phyloP scores from a whole-genome alignment of 2,113 vertebrate genomes.

The Maccullochella peelii region DNA sequence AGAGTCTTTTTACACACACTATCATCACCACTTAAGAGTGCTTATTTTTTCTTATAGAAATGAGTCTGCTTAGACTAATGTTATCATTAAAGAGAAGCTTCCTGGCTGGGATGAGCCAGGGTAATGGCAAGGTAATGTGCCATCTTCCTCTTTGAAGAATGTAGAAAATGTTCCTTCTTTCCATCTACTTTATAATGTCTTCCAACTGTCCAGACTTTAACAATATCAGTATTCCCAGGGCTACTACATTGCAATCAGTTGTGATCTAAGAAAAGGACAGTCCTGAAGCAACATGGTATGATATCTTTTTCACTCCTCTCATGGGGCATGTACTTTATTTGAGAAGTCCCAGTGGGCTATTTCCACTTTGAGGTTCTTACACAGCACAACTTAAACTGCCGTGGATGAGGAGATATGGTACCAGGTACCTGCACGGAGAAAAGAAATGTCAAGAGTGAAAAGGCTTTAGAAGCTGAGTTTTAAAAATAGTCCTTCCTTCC shows the following conservation, averaged over 20 bases:
- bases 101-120: neutral
- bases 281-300: constrained; percentile 2
- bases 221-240: constrained; percentile 18
- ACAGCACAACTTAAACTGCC: constrained; percentile 38
- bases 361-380: constrained; percentile 32
- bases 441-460: constrained; percentile 62
- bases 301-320: constrained; percentile 24
- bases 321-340: constrained; percentile 33
- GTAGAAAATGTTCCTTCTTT: constrained; percentile 12
- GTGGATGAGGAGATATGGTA: neutral
- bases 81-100: neutral
- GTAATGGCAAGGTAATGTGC: neutral
- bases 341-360: constrained; percentile 26
- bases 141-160: constrained; percentile 13
- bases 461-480: constrained; percentile 41
- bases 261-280: constrained; percentile 20
- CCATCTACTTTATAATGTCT: neutral
- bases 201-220: neutral
- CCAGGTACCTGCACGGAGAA: constrained; percentile 27
- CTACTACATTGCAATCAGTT: neutral
- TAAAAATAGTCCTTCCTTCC: constrained; percentile 50
- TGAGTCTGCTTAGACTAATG: neutral
- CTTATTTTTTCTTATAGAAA: neutral
- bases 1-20: neutral
- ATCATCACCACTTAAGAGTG: neutral